Evolutionary conservation across 2,113 vertebrate species (phyloP), one percentile per base, ranked within the genome.

Genomic region (Malurus cyaneus): DNA sequence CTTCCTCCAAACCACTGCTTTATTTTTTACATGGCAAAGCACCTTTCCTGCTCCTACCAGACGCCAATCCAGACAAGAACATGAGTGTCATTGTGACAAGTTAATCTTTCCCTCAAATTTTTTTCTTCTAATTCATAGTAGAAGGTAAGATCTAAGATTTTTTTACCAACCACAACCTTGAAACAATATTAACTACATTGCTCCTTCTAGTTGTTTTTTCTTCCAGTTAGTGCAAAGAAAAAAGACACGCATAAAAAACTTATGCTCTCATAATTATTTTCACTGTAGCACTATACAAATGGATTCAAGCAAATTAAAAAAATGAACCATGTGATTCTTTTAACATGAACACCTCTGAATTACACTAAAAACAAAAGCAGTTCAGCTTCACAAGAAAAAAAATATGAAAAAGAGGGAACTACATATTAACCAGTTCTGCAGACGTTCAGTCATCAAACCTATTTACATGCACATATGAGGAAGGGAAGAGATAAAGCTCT

Each of bases 51-150:
- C n/a, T 76, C 26, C 41, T 52, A 74, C 5, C 14, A 61, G 26
- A 56, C 74, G 29, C 34, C 73, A 93, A 57, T 42, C 28, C 32
- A 81, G 26, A 59, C 8, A 66, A 42, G 17, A 85, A 25, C 8
- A 41, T 0, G 0, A 73, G 3, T 21, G 14, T 7, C 34, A 80
- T 32, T 13, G 24, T 3, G 10, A 67, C 26, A 54, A 80, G 29
- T 41, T 57, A 32, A 81, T 80, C 36, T 29, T 80, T 52, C 18
- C 9, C 19, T 83, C 54, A 80, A 36, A 65, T 13, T 15, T 61
- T 17, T 11, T 82, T 91, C 56, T 86, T 36, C 28, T 78, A 29
- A 32, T 52, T 85, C 24, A 14, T 2, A 80, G 18, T 2, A 4
- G 17, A 70, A 74, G 5, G 7, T 24, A 60, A 74, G 8, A 57